Percentiles rank a stretch among this genome's conserved stretches.
Evolutionary conservation across 2,888 invertebrate genomes (phyloP).

Genomic region (Drosophila sordidula): DNA sequence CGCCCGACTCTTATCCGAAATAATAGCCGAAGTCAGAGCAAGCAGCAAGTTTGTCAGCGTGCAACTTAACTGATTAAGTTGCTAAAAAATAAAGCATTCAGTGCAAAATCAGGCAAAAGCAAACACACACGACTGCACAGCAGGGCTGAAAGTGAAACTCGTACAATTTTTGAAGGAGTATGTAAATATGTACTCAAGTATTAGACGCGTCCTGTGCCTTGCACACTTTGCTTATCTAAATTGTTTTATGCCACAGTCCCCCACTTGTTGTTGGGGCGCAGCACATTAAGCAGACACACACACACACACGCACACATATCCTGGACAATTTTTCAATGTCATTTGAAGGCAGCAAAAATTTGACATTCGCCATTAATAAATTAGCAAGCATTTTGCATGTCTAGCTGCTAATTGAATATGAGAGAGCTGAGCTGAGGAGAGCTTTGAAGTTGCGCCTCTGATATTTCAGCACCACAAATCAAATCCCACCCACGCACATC

Average conservation of each 20-base stretch:
- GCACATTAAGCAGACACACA: constrained; percentile 57
- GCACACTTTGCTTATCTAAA: constrained; percentile 72
- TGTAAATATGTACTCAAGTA: constrained; percentile 30
- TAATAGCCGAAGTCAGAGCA: not conserved
- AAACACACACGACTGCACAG: constrained; percentile 18
- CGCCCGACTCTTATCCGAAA: not conserved
- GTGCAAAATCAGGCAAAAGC: constrained; percentile 26
- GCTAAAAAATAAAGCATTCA: constrained; percentile 27
- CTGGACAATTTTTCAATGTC: constrained; percentile 73
- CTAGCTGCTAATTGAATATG: constrained; percentile 65
- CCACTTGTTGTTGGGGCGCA: constrained; percentile 43
- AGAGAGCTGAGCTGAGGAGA: constrained; percentile 8
- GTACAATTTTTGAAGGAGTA: constrained; percentile 17
- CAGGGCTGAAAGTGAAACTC: constrained; percentile 26
- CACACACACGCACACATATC: not conserved
- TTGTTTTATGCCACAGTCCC: constrained; percentile 56
- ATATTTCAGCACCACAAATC: constrained; percentile 60
- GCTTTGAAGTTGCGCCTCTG: constrained; percentile 48
- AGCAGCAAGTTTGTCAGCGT: constrained; percentile 35
- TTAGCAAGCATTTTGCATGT: constrained; percentile 58
- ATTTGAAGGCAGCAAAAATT: constrained; percentile 62
- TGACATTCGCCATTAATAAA: constrained; percentile 74
- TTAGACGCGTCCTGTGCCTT: constrained; percentile 29
- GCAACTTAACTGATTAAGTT: constrained; percentile 68
- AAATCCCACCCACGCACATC: constrained; percentile 35